Evolutionary conservation across 1,140 invertebrate genomes (phyloP).

Genomic region (Latrodectus geometricus): DNA sequence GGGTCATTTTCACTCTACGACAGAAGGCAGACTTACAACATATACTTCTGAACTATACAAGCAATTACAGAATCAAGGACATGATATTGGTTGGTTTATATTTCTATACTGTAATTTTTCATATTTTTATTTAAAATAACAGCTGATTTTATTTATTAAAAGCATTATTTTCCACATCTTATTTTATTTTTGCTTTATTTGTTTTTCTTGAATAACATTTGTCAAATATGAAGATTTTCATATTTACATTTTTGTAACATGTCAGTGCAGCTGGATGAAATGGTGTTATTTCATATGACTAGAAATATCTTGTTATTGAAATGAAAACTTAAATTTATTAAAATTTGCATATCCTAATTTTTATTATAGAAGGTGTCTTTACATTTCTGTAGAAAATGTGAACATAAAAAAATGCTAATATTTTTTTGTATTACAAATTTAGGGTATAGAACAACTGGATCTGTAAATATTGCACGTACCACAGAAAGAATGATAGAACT

Average conservation of each 20-base stretch:
- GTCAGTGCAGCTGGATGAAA: too few relatives aligned
- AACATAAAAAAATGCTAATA: not conserved
- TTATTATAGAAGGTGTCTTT: too few relatives aligned
- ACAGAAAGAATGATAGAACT: conserved; percentile 66
- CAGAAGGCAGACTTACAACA: conserved; percentile 83
- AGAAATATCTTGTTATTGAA: too few relatives aligned
- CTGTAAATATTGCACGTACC: conserved; percentile 33
- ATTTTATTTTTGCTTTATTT: too few relatives aligned
- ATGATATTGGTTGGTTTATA: conserved; percentile 75
- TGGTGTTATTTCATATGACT: too few relatives aligned
- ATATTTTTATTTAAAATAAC: conserved; percentile 75
- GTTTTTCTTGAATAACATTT: too few relatives aligned
- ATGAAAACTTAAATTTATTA: too few relatives aligned
- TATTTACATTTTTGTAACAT: too few relatives aligned
- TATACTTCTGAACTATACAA: conserved; percentile 88
- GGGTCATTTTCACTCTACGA: conserved; percentile 74
- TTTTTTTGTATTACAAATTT: not conserved
- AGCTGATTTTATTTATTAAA: conserved; percentile 23
- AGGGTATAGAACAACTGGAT: conserved; percentile 39
- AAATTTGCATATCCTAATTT: too few relatives aligned
- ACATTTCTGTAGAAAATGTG: too few relatives aligned
- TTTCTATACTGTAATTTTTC: conserved; percentile 60
- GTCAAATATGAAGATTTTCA: too few relatives aligned
- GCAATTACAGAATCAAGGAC: conserved; percentile 81
- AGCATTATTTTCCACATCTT: too few relatives aligned